Conservation (phyloP, 2,888 invertebrate species). For the Spilosoma lubricipeda region DNA sequence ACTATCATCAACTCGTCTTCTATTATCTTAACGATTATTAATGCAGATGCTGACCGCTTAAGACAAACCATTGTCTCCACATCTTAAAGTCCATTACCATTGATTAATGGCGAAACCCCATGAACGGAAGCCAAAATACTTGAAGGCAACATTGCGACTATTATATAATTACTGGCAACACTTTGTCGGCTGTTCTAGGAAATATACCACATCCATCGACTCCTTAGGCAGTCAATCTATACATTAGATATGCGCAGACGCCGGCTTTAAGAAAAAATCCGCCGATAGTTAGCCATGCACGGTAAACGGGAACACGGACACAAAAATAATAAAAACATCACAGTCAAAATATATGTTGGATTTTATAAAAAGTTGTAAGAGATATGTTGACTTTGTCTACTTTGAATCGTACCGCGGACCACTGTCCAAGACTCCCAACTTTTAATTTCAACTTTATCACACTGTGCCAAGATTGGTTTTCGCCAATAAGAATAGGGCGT, state of each 20-base stretch:
- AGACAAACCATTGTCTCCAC: slow-evolving; percentile 42
- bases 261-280: slow-evolving; percentile 73
- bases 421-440: slow-evolving; percentile 49
- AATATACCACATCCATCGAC: slow-evolving; percentile 53
- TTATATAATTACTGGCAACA: slow-evolving; percentile 77
- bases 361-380: slow-evolving; percentile 74
- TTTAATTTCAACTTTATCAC: slow-evolving; percentile 44
- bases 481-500: slow-evolving; percentile 26
- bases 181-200: slow-evolving; percentile 81
- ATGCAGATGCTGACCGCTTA: slow-evolving; percentile 31
- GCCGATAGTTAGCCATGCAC: slow-evolving; percentile 72
- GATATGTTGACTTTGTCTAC: slow-evolving; percentile 81
- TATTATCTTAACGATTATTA: slow-evolving; percentile 37
- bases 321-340: slow-evolving; percentile 87
- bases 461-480: slow-evolving; percentile 31
- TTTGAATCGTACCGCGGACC: slow-evolving; percentile 78
- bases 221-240: slow-evolving; percentile 50
- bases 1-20: slow-evolving; percentile 1
- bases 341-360: slow-evolving; percentile 86
- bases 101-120: slow-evolving; percentile 74
- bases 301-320: slow-evolving; percentile 74
- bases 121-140: slow-evolving; percentile 83
- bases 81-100: slow-evolving; percentile 56
- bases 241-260: slow-evolving; percentile 71
- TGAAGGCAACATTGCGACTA: slow-evolving; percentile 77